Evolutionary conservation across 2,888 invertebrate species (phyloP), one percentile per base, ranked within the genome.

Genomic region (Dendrolimus pini): DNA sequence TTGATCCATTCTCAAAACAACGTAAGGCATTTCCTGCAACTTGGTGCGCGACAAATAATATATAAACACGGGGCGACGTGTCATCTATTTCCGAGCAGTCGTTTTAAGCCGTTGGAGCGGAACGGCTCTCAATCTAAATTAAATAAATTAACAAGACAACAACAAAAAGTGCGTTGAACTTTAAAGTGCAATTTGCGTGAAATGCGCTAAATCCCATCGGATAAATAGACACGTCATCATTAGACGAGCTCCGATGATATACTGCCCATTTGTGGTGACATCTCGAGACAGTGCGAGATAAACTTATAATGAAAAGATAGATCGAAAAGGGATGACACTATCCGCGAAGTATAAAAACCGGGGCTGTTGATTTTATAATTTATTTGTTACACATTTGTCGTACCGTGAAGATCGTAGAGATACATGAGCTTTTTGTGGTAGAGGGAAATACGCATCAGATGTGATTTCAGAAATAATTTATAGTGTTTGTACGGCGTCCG

Each of bases 331-430:
- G 83, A 83, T 62, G 62, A 67, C 67, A 63, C 61, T 67, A 70
- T 72, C 76, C 78, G 73, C 73, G 78, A 78, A 65, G 78, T 83
- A 86, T 88, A 89, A 90, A 89, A 90, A 89, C 80, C 67, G 75
- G 68, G 77, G 75, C 81, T 80, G 88, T 89, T 89, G 89, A 89
- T 89, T 89, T 89, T 82, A 89, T 89, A 90, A 90, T 90, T 90
- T 90, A 90, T 90, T 88, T 89, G 89, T 89, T 84, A 89, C 89
- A 89, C 87, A 89, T 90, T 89, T 89, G 89, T 89, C 89, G 89
- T 89, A 83, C 85, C 90, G 87, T 89, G 89, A 89, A 89, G 89
- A 89, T 89, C 83, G 78, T 81, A 75, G 75, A 87, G 88, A 89
- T 89, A 89, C 88, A 86, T 83, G 82, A 78, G 84, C 85, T 88